Base-by-base conservation (phyloP, 2,113 vertebrate genomes). In the Pavo muticus region DNA sequence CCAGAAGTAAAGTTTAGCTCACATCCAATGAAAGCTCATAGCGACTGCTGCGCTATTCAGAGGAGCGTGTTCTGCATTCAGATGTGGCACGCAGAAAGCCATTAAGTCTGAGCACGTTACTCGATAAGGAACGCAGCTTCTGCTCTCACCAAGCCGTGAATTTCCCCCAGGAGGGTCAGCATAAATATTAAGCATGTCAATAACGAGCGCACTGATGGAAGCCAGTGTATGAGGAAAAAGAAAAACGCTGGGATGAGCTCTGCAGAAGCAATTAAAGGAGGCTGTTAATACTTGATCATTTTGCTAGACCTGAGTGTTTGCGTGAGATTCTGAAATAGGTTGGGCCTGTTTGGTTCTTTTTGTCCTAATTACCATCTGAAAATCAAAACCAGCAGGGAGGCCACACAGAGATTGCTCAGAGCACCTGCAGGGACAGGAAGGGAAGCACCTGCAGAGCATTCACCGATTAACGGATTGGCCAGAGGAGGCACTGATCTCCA, bases 101-200 rank as follows among this genome's bases (percentile, higher is more conserved):
- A 90, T 91, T 91, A 95, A 96, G 94, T 67, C 89, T 87, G 76
- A 94, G 47, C 84, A 90, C 5, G 20, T 84, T 95, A 92, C 39
- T 94, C 85, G 67, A 52, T 68, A 90, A 92, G 84, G 91, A 91
- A 69, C 57, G 23, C 89, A 89, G 88, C 87, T 92, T 81, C 82
- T 92, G 82, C 87, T 88, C 88, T 93, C 92, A 95, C 88, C 94
- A 95, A 92, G 86, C 87, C 94, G 93, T 88, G 91, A 84, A 92
- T 95, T 94, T 92, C 90, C 89, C 91, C 91, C 94, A 92, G 67
- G 84, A 92, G 92, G 85, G 65, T 78, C 86, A 91, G 57, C 64
- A 95, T 83, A 96, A 95, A 96, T 93, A 94, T 94, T 95, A 96
- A 96, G 75, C 86, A 82, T 18, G 47, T 85, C 81, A 90, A 92